Base-by-base conservation (phyloP, 2,888 invertebrate genomes). In the Zaprionus bogoriensis region DNA sequence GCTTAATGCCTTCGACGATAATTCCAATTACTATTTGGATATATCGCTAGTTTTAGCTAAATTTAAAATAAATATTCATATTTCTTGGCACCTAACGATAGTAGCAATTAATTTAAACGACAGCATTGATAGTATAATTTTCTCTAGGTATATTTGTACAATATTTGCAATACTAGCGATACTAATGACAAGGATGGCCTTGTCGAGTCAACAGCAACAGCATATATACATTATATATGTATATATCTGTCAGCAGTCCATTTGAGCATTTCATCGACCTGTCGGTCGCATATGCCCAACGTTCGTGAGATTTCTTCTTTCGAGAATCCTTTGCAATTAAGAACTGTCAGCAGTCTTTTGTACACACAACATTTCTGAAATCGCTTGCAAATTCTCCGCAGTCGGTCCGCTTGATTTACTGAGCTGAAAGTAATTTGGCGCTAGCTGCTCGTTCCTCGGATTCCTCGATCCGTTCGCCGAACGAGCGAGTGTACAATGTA, bases 281-380 rank as follows among this genome's bases (percentile, higher is more conserved):
- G 17, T 36, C 32, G 30, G 17, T 36, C 32, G 30, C 30, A 27
- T 27, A 10, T 27, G 27, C 10, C 27, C 27, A 30, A 12, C 30
- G 30, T n/a, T 36, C 12, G 46, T 5, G 10, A 1, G 30, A 51
- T 39, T 12, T 23, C 28, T 59, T 57, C n/a, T 32, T 22, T 17
- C 41, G 30, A 61, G 72, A 73, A 82, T 83, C 83, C 74, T 60
- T 70, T 74, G 76, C 86, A 87, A 84, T 84, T 84, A 84, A 87
- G 84, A 75, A 70, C 83, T 84, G 87, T 87, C 87, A 82, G 70
- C 83, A 76, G 85, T 84, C 82, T 75, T 81, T 86, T 86, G 87
- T 86, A 77, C 25, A 66, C 84, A 81, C 75, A 72, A 72, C 69
- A 84, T 84, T 68, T 75, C 64, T 75, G 39, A 67, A 70, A 84